These are phyloP conservation scores for Lasioglossum lativentre DNA, from an alignment of 2,888 invertebrate genomes.

Conservation along the genomic window DNA sequence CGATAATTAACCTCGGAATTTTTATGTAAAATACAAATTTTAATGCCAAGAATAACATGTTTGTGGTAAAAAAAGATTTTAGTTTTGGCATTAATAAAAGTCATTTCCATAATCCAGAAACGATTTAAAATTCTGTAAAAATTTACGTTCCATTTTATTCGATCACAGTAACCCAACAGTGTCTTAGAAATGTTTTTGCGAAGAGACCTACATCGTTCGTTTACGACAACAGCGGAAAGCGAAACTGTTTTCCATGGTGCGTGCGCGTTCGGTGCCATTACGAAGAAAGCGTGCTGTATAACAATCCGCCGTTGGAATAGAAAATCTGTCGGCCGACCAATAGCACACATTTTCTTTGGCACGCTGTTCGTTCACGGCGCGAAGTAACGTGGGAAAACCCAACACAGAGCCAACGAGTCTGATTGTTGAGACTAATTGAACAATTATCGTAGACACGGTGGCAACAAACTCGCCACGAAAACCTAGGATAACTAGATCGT, in stretches of 20 bases:
- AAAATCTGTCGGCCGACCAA: constrained; percentile 44
- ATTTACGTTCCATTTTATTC: neutral
- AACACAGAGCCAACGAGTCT: neutral
- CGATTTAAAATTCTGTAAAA: no score
- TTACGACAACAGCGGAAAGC: constrained; percentile 59
- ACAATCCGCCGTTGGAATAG: constrained; percentile 55
- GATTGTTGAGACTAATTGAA: neutral
- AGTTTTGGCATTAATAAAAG: neutral
- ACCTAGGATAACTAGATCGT: neutral
- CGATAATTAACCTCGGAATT: neutral
- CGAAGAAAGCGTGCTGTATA: constrained; percentile 65
- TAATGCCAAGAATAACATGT: neutral
- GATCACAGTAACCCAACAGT: neutral
- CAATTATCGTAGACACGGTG: neutral
- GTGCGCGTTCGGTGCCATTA: constrained; percentile 48
- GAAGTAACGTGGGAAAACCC: neutral
- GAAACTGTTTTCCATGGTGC: constrained; percentile 55
- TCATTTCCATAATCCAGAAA: neutral
- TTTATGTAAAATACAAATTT: neutral
- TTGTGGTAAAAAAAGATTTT: neutral
- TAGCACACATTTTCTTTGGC: constrained; percentile 41
- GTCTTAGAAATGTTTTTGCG: neutral
- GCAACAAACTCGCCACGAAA: neutral
- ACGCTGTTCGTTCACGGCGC: neutral
- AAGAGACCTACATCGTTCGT: neutral